A percentile compares a stretch with the other conserved stretches of the same genome.
These are phyloP conservation scores for Diarsia dahlii DNA, from an alignment of 2,888 invertebrate genomes.

Conservation along the genomic window DNA sequence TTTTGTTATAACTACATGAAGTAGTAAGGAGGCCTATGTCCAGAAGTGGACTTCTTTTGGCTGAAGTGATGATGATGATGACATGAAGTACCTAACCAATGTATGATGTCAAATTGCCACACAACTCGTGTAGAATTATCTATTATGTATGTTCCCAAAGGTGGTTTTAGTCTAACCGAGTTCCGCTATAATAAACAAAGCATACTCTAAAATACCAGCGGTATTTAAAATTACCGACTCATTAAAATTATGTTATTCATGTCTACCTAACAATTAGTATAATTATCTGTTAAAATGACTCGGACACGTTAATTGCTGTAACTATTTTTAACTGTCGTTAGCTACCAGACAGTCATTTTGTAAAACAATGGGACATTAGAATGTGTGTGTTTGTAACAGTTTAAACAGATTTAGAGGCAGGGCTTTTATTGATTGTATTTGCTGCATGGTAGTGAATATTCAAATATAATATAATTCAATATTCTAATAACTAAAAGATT, in stretches of 20 bases:
- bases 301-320: conserved; percentile 46
- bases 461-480: too few species aligned
- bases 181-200: conserved; percentile 25
- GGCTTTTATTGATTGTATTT: neutral
- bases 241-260: conserved; percentile 56
- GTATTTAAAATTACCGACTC: conserved; percentile 32
- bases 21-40: too few species aligned
- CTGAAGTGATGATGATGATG: too few species aligned
- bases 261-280: conserved; percentile 32
- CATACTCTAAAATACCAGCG: conserved; percentile 18
- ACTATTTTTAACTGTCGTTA: conserved; percentile 30
- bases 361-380: conserved; percentile 35
- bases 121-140: too few species aligned
- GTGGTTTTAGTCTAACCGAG: neutral
- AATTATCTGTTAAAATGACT: conserved; percentile 49
- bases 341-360: conserved; percentile 29
- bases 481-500: too few species aligned
- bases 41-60: too few species aligned
- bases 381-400: conserved; percentile 19
- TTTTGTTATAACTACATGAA: neutral
- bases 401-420: neutral
- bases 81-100: neutral
- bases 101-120: neutral
- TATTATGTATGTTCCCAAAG: neutral
- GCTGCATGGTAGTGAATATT: neutral